phyloP scores from a whole-genome alignment of 1,140 invertebrate species.

The Steinernema feltiae region DNA sequence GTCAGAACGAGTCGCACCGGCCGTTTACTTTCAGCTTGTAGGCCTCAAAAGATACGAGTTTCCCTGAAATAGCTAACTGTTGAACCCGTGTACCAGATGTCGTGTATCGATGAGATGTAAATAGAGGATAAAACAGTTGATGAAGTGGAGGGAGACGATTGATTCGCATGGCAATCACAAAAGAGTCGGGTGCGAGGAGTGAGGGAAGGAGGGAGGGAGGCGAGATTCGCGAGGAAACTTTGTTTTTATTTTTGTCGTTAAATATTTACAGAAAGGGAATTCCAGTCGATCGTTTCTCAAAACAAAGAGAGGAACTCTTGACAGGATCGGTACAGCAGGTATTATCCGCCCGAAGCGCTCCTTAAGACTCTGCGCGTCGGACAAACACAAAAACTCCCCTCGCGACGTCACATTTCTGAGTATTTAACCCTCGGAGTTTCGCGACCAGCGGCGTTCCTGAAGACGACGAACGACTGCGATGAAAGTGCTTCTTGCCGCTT shows the following conservation, averaged over 20 bases:
- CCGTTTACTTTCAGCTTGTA: neutral
- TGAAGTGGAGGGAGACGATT: too few relatives aligned
- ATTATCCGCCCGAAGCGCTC: neutral
- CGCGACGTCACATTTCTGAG: neutral
- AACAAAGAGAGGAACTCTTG: constrained; percentile 11
- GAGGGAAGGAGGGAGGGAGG: too few relatives aligned
- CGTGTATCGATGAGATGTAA: neutral
- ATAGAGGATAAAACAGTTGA: neutral
- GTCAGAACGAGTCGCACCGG: too few relatives aligned
- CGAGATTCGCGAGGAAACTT: too few relatives aligned
- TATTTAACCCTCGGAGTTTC: neutral
- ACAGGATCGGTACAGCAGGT: neutral
- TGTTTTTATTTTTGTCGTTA: neutral
- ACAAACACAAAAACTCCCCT: neutral
- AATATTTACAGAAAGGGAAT: neutral
- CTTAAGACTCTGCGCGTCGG: neutral
- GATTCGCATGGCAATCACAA: too few relatives aligned
- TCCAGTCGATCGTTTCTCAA: constrained; percentile 2
- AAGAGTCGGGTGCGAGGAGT: too few relatives aligned
- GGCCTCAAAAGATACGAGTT: neutral
- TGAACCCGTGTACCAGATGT: too few relatives aligned
- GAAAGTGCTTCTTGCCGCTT: neutral
- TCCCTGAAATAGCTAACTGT: neutral
- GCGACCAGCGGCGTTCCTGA: neutral
- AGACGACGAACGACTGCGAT: neutral